Conservation (phyloP, 1,140 invertebrate genomes). For the Drosophila trapezifrons region DNA sequence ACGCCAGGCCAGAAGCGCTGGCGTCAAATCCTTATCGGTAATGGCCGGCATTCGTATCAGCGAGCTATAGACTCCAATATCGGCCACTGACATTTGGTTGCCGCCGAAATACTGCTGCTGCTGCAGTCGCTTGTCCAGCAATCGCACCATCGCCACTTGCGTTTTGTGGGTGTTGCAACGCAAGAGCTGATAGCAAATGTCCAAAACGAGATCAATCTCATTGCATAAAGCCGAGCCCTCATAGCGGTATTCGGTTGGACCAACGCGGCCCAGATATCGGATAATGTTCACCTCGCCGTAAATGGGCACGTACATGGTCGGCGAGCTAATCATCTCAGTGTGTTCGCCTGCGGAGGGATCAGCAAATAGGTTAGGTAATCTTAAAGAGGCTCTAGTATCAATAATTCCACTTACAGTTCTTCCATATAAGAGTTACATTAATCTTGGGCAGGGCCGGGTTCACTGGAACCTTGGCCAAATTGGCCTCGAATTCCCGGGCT, state of each 20-base stretch:
- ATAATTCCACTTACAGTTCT: slow-evolving; percentile 67
- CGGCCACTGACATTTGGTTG: slow-evolving; percentile 73
- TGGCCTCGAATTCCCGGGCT: slow-evolving; percentile 71
- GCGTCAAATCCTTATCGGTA: slow-evolving; percentile 76
- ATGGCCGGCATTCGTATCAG: slow-evolving; percentile 75
- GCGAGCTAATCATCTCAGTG: slow-evolving; percentile 83
- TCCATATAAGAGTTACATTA: slow-evolving; percentile 81
- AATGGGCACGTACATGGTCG: slow-evolving; percentile 83
- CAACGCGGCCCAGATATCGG: slow-evolving; percentile 78
- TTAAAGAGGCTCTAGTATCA: too few relatives aligned
- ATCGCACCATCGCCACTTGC: slow-evolving; percentile 69
- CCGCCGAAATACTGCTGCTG: slow-evolving; percentile 80
- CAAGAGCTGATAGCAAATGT: slow-evolving; percentile 82
- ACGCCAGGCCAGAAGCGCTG: slow-evolving; percentile 70
- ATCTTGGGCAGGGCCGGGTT: slow-evolving; percentile 67
- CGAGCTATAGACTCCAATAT: slow-evolving; percentile 79
- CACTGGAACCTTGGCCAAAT: slow-evolving; percentile 57
- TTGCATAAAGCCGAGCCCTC: slow-evolving; percentile 75
- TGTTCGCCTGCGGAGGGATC: slow-evolving; percentile 64
- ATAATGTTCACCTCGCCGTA: slow-evolving; percentile 84
- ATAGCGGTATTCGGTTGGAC: slow-evolving; percentile 75
- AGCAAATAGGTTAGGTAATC: not conserved
- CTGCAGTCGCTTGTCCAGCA: slow-evolving; percentile 69
- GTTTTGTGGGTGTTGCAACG: slow-evolving; percentile 75
- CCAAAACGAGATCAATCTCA: slow-evolving; percentile 78